Base-by-base conservation (phyloP, 2,888 invertebrate genomes). In the Erebia ligea region DNA sequence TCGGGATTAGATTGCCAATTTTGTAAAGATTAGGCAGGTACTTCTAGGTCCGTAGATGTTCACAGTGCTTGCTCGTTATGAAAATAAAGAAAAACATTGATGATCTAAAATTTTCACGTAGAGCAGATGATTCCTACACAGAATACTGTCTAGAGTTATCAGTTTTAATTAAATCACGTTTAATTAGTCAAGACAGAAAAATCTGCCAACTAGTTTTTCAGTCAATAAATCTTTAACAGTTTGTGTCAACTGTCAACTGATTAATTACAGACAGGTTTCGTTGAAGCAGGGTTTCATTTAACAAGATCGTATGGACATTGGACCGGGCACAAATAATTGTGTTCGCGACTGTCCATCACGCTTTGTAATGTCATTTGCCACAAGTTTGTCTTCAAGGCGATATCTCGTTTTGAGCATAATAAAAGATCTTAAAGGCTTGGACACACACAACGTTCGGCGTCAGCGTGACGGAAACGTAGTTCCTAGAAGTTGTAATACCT, bases 331-430 rank as follows among this genome's bases (percentile, higher is more conserved):
- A 40, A 75, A 72, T 74, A 77, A 76, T 76, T 78, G 75, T 69
- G 73, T 78, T 77, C 66, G 71, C 76, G 73, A 78, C 80, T 83
- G 88, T 77, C 83, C 88, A 81, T 75, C 76, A 81, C 75, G 77
- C 77, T 82, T 79, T 81, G 75, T 83, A 81, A 34, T 34, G 6
- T 34, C 34, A 34, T 34, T 84, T 83, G 83, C 61, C 65, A 74
- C 85, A 83, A 84, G 85, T 81, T 86, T 86, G 87, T 87, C 83
- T 84, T 88, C 86, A 87, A 90, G 88, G 90, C 85, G 86, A 89
- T 89, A 89, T 89, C 86, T 87, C 83, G 85, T 83, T 87, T 85
- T 78, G 85, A 84, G 84, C 83, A 88, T 87, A 89, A 89, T 87
- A 84, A 88, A 86, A 88, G 86, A 85, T 84, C 45, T 85, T 89